A percentile compares a stretch with the other conserved stretches of the same genome.
phyloP scores from a whole-genome alignment of 2,888 invertebrate species.

The Apotomis turbidana region DNA sequence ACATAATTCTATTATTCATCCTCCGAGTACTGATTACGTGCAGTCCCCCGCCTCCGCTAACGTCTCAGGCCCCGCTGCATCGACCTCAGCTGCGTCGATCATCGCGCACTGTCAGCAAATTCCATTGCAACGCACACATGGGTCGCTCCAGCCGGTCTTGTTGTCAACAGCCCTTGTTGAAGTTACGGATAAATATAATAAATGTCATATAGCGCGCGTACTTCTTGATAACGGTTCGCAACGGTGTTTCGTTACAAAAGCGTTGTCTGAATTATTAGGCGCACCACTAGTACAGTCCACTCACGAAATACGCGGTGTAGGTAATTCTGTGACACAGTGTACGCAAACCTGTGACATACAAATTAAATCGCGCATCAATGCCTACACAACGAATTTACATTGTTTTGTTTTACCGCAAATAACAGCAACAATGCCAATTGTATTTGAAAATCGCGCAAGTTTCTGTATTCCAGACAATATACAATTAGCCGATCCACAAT shows the following conservation, averaged over 20 bases:
- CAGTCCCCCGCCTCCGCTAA: background rate
- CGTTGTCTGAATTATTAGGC: constrained; percentile 43
- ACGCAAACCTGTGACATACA: too few relatives aligned
- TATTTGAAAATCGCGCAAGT: constrained; percentile 6
- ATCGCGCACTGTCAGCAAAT: background rate
- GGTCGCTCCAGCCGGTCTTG: constrained; percentile 38
- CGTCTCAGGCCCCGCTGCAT: background rate
- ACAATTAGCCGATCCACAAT: constrained; percentile 26
- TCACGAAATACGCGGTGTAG: constrained; percentile 32
- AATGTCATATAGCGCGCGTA: constrained; percentile 39
- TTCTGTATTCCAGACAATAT: constrained; percentile 11
- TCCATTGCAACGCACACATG: background rate
- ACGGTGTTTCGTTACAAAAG: constrained; percentile 45
- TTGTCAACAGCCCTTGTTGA: constrained; percentile 46
- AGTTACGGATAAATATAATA: too few relatives aligned
- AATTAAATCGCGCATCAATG: too few relatives aligned
- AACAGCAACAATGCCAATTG: background rate
- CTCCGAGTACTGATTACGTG: background rate
- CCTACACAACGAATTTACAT: constrained; percentile 1
- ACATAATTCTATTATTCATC: constrained; percentile 41
- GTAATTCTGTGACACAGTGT: background rate
- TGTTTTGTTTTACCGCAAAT: constrained; percentile 7
- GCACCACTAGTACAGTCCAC: constrained; percentile 47
- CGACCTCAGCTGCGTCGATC: background rate
- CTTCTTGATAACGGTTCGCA: constrained; percentile 47